These are phyloP conservation scores for Vireo griseus DNA, from an alignment of 2,797 vertebrate genomes.

Conservation along the genomic window DNA sequence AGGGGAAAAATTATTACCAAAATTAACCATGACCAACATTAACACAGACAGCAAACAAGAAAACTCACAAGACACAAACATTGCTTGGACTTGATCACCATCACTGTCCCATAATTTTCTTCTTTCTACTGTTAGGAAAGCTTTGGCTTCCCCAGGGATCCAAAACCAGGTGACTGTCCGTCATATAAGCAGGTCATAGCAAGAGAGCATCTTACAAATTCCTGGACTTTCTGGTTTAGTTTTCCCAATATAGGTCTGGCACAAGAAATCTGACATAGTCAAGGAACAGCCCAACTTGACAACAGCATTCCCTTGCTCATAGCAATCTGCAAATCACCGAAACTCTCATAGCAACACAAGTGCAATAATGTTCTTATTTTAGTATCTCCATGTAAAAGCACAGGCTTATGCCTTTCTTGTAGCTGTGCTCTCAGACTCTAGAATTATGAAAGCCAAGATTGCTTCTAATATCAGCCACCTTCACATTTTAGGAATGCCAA, in stretches of 20 bases:
- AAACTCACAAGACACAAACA: not conserved
- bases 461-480: constrained; percentile 53
- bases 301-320: not conserved
- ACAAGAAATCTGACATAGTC: not conserved
- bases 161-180: not conserved
- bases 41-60: not conserved
- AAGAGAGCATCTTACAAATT: not conserved
- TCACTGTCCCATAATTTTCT: not conserved
- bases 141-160: not conserved
- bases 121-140: not conserved
- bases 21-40: not conserved
- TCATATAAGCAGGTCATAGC: not conserved
- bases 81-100: not conserved
- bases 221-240: not conserved
- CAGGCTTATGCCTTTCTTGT: not conserved
- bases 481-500: constrained; percentile 41
- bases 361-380: constrained; percentile 33
- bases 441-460: constrained; percentile 41
- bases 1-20: not conserved
- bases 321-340: not conserved
- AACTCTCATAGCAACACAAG: constrained; percentile 30
- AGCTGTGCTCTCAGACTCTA: constrained; percentile 14
- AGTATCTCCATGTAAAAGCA: constrained; percentile 12
- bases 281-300: not conserved
- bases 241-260: not conserved